Evolutionary conservation across 2,113 vertebrate species (phyloP).

Genomic region (Solea senegalensis): DNA sequence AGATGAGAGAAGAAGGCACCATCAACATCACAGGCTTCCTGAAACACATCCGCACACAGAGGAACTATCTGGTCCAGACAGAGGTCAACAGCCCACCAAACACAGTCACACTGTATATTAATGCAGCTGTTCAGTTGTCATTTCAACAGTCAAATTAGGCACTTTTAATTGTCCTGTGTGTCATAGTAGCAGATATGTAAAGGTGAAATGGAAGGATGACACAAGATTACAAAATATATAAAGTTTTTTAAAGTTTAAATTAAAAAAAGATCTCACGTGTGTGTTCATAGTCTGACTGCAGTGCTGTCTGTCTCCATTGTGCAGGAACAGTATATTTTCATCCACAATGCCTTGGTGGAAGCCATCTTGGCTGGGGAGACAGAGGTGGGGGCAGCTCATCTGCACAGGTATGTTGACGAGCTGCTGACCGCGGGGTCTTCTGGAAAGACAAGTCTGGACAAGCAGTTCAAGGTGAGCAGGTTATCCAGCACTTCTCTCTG

Average conservation of each 20-base stretch:
- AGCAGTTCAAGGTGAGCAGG: conserved; percentile 90
- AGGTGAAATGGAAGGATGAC: too few species aligned
- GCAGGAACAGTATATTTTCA: conserved; percentile 96
- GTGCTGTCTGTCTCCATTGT: not conserved
- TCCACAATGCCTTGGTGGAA: conserved; percentile 92
- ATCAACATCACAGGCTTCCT: conserved; percentile 93
- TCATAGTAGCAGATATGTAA: too few species aligned
- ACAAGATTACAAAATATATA: too few species aligned
- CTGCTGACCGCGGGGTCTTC: conserved; percentile 88
- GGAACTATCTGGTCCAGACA: conserved; percentile 96
- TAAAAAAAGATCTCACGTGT: too few species aligned
- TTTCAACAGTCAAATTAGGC: not conserved
- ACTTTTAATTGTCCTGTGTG: too few species aligned
- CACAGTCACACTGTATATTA: not conserved
- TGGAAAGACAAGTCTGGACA: conserved; percentile 89
- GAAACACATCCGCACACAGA: conserved; percentile 95
- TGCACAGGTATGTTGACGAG: conserved; percentile 90
- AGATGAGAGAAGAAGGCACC: conserved; percentile 87
- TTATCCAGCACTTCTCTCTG: not conserved
- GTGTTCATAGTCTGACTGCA: not conserved
- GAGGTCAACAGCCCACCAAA: conserved; percentile 82
- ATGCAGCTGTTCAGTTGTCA: not conserved
- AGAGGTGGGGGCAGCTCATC: conserved; percentile 85
- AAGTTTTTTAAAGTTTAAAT: too few species aligned
- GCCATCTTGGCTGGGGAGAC: conserved; percentile 91